phyloP scores from a whole-genome alignment of 2,888 invertebrate genomes.

The Drosophila infuscata region DNA sequence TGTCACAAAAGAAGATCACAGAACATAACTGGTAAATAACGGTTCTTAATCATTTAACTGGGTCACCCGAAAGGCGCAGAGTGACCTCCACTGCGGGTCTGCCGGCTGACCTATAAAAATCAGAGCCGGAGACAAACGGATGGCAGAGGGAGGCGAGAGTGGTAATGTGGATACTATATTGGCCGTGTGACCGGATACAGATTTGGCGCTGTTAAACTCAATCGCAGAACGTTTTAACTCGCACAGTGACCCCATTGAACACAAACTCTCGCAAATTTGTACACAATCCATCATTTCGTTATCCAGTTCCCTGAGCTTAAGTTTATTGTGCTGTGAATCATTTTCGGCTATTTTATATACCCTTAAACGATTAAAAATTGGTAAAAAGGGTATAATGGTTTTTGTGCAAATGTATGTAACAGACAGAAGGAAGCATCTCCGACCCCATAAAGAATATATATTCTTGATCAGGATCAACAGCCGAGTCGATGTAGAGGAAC shows the following conservation, averaged over 20 bases:
- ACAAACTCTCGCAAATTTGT: constrained; percentile 16
- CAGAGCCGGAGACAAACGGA: constrained; percentile 14
- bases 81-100: constrained; percentile 30
- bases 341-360: constrained; percentile 40
- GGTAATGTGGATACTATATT: constrained; percentile 5
- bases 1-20: constrained; percentile 7
- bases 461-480: no score
- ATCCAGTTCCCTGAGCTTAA: constrained; percentile 3
- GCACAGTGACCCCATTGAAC: constrained; percentile 68
- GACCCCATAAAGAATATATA: no score
- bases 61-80: constrained; percentile 57
- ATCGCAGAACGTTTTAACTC: constrained; percentile 76
- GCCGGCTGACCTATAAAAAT: constrained; percentile 46
- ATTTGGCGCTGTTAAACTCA: constrained; percentile 63
- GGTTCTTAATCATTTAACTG: constrained; percentile 73
- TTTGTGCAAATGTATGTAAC: no score
- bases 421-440: no score
- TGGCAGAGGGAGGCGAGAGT: background rate
- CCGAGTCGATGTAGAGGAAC: no score
- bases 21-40: constrained; percentile 57
- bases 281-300: constrained; percentile 2
- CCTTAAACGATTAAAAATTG: no score
- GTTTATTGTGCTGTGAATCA: constrained; percentile 66
- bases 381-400: no score
- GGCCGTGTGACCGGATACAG: constrained; percentile 23